Conservation (phyloP, 1,140 invertebrate genomes). For the Helicoverpa armigera region DNA sequence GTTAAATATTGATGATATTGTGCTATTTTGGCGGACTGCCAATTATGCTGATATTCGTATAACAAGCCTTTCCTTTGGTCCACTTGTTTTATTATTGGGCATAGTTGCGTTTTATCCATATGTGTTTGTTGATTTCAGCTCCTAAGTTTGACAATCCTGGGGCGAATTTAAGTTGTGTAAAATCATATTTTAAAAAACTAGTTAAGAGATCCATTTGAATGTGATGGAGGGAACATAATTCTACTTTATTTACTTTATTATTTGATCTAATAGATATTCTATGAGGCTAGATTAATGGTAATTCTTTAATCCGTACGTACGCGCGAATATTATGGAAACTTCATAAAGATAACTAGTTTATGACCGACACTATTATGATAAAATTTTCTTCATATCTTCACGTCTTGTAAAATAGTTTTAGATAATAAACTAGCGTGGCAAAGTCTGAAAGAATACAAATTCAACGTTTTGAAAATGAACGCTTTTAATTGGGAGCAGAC, state of each 20-base stretch:
- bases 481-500: too few species aligned
- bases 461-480: too few species aligned
- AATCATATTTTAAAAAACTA: too few species aligned
- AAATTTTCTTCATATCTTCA: slow-evolving; percentile 2
- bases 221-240: too few species aligned
- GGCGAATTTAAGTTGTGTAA: too few species aligned
- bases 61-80: neutral
- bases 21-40: slow-evolving; percentile 16
- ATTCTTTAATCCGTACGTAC: slow-evolving; percentile 5
- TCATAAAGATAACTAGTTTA: slow-evolving; percentile 7
- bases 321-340: neutral
- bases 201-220: too few species aligned
- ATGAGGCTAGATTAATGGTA: neutral
- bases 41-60: neutral
- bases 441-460: too few species aligned
- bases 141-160: too few species aligned
- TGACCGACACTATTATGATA: slow-evolving; percentile 2
- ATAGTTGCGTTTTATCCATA: neutral
- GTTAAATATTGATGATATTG: slow-evolving; percentile 18
- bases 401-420: neutral
- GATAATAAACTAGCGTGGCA: too few species aligned
- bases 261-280: too few species aligned
- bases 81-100: neutral
- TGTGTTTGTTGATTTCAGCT: neutral
- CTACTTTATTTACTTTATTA: too few species aligned